A percentile compares a stretch with the other conserved stretches of the same genome.
Evolutionary conservation across 2,113 vertebrate genomes (phyloP).

Genomic region (Ochotona princeps): DNA sequence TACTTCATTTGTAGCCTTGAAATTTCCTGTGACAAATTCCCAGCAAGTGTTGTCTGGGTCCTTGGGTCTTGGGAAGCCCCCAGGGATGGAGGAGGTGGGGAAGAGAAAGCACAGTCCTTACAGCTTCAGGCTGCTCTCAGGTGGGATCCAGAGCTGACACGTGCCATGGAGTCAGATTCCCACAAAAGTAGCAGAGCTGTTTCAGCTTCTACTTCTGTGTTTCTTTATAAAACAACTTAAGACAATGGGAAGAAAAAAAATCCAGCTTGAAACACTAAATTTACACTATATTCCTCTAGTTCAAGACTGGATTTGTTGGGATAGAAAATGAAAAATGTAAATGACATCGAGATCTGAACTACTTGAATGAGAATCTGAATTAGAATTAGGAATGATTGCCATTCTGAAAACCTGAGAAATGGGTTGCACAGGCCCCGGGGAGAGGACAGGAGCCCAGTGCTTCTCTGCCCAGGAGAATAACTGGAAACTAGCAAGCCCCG

Average conservation of each 20-base stretch:
- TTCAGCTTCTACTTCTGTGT: not conserved
- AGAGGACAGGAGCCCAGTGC: fast-evolving
- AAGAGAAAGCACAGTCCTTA: fast-evolving
- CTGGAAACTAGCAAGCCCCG: not conserved
- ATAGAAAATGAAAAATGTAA: not conserved
- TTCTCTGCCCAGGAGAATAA: not conserved
- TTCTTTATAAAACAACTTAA: not conserved
- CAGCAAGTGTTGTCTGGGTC: not conserved
- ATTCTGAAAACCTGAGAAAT: not conserved
- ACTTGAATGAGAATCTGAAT: not conserved
- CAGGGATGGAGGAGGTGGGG: not conserved
- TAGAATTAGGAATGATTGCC: not conserved
- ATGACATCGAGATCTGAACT: not conserved
- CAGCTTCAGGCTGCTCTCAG: not conserved
- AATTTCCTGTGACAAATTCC: not conserved
- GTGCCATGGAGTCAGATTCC: not conserved
- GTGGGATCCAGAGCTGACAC: not conserved
- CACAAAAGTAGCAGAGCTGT: not conserved
- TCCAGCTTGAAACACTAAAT: not conserved
- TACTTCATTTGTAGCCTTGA: not conserved
- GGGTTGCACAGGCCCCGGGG: not conserved
- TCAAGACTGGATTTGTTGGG: not conserved
- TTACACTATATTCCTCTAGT: fast-evolving
- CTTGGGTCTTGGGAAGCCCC: not conserved
- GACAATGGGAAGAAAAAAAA: not conserved